Conservation (phyloP, 2,797 vertebrate genomes). For the Sorex maritimensis region DNA sequence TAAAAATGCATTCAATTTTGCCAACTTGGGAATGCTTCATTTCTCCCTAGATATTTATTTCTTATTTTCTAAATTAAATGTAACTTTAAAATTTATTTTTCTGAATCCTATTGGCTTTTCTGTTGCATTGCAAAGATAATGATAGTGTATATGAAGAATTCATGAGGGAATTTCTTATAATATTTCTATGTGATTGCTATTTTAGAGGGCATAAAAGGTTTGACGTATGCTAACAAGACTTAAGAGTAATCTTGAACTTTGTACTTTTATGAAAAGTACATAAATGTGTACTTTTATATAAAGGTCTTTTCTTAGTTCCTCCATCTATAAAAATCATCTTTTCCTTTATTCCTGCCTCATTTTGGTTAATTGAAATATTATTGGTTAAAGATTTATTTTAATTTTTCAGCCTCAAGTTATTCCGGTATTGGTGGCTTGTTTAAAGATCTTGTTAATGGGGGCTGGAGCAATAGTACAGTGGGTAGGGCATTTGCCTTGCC, state of each 20-base stretch:
- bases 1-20: neutral
- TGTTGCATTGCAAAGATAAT: conserved; percentile 22
- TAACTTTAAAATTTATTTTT: neutral
- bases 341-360: neutral
- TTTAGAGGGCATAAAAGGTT: conserved; percentile 42
- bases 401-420: conserved; percentile 49
- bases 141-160: conserved; percentile 26
- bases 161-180: conserved; percentile 26
- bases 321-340: conserved; percentile 22
- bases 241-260: conserved; percentile 2
- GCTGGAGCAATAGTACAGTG: no score
- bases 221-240: neutral
- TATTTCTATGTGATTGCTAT: neutral
- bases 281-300: neutral
- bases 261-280: neutral
- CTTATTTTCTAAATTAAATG: conserved; percentile 48
- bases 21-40: neutral
- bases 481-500: no score
- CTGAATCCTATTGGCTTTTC: conserved; percentile 17
- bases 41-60: conserved; percentile 44
- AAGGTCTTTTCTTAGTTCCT: conserved; percentile 11
- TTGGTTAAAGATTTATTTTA: conserved; percentile 42
- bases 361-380: conserved; percentile 49
- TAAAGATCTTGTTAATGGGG: neutral
- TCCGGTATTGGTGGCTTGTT: conserved; percentile 22